Conservation (phyloP, 2,888 invertebrate species). For the Liopterus haemorrhoidalis region DNA sequence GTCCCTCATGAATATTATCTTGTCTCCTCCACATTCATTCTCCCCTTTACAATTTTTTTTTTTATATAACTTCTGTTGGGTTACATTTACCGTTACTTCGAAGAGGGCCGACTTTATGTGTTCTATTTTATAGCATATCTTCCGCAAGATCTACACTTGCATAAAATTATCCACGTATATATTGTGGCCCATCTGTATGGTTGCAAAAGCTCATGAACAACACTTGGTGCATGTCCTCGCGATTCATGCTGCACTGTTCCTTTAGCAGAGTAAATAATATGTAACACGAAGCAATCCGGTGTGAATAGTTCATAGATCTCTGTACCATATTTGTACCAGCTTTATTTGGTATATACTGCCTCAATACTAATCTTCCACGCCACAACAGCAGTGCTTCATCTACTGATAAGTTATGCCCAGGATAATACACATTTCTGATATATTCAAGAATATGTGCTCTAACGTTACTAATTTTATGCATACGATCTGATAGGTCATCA, state of each 20-base stretch:
- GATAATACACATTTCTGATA: too few species aligned
- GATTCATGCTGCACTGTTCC: constrained; percentile 8
- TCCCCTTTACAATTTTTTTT: constrained; percentile 2
- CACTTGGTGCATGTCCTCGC: constrained; percentile 8
- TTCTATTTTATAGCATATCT: constrained; percentile 15
- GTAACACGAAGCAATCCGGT: too few species aligned
- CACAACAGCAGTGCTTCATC: constrained; percentile 9
- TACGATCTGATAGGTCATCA: constrained; percentile 12
- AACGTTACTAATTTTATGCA: constrained; percentile 13
- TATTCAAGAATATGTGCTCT: too few species aligned
- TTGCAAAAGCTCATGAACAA: constrained; percentile 12
- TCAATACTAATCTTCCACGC: constrained; percentile 7
- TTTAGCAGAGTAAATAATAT: too few species aligned
- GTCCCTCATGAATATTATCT: constrained; percentile 14
- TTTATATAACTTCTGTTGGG: constrained; percentile 4
- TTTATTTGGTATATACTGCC: constrained; percentile 7
- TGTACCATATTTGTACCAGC: too few species aligned
- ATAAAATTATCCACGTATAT: constrained; percentile 18
- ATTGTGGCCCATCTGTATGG: constrained; percentile 2
- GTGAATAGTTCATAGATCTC: constrained; percentile 11
- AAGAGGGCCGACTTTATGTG: constrained; percentile 15
- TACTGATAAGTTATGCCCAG: background rate
- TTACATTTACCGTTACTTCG: constrained; percentile 15
- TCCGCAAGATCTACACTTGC: constrained; percentile 15
- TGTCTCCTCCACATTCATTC: constrained; percentile 10